Conservation (phyloP, 2,797 vertebrate genomes). For the Synaphobranchus kaupii region DNA sequence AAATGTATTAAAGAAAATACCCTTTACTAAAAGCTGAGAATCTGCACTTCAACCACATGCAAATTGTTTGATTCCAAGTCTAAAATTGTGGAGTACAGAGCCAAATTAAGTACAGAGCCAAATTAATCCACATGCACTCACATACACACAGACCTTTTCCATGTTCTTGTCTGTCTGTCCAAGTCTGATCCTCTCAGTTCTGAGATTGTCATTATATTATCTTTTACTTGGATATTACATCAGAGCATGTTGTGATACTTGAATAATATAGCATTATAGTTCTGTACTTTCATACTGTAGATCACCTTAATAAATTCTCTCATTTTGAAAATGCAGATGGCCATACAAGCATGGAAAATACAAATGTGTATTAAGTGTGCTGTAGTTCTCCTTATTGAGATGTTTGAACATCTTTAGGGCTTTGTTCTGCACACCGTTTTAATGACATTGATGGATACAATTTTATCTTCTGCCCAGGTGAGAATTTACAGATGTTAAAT, state of each 20-base stretch:
- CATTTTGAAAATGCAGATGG: not conserved
- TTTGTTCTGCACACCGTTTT: not conserved
- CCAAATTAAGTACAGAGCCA: no score
- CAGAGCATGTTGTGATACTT: not conserved
- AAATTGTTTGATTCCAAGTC: no score
- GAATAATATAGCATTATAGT: no score
- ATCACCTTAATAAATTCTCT: not conserved
- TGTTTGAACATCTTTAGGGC: not conserved
- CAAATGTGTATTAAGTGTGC: not conserved
- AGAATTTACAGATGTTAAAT: not conserved
- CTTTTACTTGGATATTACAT: not conserved
- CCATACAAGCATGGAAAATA: not conserved
- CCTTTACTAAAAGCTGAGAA: no score
- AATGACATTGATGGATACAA: not conserved
- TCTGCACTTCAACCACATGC: no score
- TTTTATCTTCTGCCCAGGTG: not conserved
- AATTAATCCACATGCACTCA: not conserved
- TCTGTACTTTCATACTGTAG: not conserved
- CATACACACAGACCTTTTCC: constrained; percentile 64
- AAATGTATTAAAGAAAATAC: no score
- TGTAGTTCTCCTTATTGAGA: not conserved
- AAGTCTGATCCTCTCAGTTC: constrained; percentile 43
- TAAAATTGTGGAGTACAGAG: no score
- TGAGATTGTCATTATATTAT: constrained; percentile 25
- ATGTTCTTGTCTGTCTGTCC: constrained; percentile 65